phyloP scores from a whole-genome alignment of 2,113 vertebrate genomes.

The Bettongia penicillata region DNA sequence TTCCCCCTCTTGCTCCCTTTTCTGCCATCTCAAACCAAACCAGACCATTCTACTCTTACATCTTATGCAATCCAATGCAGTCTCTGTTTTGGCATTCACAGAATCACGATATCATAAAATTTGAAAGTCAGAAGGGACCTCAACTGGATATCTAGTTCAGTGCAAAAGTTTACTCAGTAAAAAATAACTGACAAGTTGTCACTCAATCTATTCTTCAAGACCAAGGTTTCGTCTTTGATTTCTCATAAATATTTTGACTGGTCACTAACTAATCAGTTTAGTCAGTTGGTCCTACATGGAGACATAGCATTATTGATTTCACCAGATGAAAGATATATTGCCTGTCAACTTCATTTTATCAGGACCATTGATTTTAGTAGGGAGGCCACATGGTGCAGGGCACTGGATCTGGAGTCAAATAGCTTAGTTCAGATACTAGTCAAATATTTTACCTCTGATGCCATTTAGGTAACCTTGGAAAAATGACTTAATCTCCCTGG shows the following conservation, averaged over 20 bases:
- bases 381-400: not conserved
- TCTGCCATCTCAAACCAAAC: not conserved
- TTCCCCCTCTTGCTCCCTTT: not conserved
- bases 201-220: not conserved
- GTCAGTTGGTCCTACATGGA: not conserved
- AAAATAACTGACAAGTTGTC: not conserved
- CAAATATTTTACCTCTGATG: not conserved
- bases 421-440: not conserved
- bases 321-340: constrained; percentile 1
- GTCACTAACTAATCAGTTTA: constrained; percentile 4
- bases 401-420: not conserved
- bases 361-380: not conserved
- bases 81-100: not conserved
- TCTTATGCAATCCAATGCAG: no score
- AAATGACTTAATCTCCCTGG: not conserved
- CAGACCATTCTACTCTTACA: not conserved
- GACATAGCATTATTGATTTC: not conserved
- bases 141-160: not conserved
- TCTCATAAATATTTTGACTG: not conserved
- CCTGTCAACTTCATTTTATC: not conserved
- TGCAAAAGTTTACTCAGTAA: not conserved
- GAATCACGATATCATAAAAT: not conserved
- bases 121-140: not conserved
- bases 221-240: not conserved
- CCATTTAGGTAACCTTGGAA: not conserved